These are phyloP conservation scores for Amphilophus citrinellus DNA, from an alignment of 2,113 vertebrate species.

Conservation along the genomic window DNA sequence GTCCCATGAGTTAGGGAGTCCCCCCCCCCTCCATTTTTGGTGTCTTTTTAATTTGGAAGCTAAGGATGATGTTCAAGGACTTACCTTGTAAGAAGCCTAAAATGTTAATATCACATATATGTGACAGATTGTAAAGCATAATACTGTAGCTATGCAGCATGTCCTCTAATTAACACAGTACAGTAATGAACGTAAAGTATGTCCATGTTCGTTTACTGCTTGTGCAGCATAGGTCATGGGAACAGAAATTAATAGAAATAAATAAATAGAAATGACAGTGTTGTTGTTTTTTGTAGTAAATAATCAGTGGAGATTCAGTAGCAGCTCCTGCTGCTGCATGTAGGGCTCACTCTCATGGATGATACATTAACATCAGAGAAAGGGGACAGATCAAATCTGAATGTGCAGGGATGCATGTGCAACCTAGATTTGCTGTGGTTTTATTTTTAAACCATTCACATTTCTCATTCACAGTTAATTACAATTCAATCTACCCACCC, in stretches of 20 bases:
- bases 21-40: not conserved
- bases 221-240: not conserved
- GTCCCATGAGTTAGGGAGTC: not conserved
- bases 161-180: not conserved
- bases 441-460: constrained; percentile 26
- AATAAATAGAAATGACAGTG: not conserved
- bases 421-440: constrained; percentile 3
- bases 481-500: not conserved
- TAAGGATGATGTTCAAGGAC: not conserved
- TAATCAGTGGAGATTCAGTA: constrained; percentile 9
- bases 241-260: not conserved
- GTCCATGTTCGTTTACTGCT: not conserved
- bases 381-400: not conserved
- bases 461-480: constrained; percentile 13
- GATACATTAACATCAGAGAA: not conserved
- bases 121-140: not conserved
- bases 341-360: not conserved
- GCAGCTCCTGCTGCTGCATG: not conserved
- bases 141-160: not conserved
- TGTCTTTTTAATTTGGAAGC: not conserved
- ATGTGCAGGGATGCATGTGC: not conserved
- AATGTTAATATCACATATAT: not conserved
- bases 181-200: not conserved
- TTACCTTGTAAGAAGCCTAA: not conserved
- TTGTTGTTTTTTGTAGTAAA: constrained; percentile 13